Conservation (phyloP, 2,113 vertebrate species). For the Silurus glanis region DNA sequence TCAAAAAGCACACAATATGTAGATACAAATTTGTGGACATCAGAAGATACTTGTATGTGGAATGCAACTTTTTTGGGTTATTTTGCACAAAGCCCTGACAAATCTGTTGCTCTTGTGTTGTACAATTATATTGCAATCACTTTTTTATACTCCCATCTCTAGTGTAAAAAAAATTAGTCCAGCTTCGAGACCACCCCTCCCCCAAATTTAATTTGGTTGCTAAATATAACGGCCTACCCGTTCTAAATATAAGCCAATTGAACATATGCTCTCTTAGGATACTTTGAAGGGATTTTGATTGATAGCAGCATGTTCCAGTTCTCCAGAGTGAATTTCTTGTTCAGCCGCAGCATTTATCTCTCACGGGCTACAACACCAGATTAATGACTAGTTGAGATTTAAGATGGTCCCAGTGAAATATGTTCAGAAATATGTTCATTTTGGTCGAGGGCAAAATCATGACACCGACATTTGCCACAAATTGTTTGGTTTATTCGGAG, state of each 20-base stretch:
- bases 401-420: background rate
- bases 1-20: too few species aligned
- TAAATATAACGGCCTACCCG: background rate
- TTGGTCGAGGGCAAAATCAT: background rate
- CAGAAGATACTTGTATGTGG: too few species aligned
- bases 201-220: background rate
- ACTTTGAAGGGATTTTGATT: background rate
- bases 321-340: background rate
- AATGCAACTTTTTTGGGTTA: background rate
- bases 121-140: background rate
- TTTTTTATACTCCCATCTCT: background rate
- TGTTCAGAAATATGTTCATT: background rate
- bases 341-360: slow-evolving; percentile 10
- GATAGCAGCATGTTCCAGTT: background rate
- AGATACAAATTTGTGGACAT: too few species aligned
- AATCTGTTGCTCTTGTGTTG: background rate
- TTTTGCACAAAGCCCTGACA: background rate
- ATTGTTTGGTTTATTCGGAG: too few species aligned
- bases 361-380: background rate
- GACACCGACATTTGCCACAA: background rate
- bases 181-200: background rate
- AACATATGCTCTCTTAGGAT: slow-evolving; percentile 17
- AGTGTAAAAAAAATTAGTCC: background rate
- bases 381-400: background rate
- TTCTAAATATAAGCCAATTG: slow-evolving; percentile 5